Percentiles rank a stretch among this genome's conserved stretches.
Conservation (phyloP, 2,888 invertebrate genomes). For the Tipula confusa region DNA sequence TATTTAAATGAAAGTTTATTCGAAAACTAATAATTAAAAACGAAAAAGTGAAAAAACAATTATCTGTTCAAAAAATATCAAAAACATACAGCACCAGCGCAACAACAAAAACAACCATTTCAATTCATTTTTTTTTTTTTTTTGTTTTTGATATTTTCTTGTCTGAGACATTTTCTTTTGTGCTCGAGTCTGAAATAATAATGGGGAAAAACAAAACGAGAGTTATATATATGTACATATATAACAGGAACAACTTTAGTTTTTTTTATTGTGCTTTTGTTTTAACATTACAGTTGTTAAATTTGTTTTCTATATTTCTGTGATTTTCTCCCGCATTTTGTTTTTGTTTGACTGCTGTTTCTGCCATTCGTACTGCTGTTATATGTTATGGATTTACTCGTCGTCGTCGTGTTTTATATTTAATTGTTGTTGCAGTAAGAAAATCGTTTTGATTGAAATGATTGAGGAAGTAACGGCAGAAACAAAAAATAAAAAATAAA, state of each 20-base stretch:
- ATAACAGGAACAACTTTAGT: conserved; percentile 8
- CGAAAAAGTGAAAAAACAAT: neutral
- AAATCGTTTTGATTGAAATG: neutral
- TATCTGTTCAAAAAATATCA: conserved; percentile 20
- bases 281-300: conserved; percentile 20
- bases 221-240: too few species aligned
- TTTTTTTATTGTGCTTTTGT: conserved; percentile 6
- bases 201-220: neutral
- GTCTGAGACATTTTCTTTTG: conserved; percentile 7
- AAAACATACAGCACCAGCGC: neutral
- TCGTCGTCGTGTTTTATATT: too few species aligned
- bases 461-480: neutral
- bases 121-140: neutral
- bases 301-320: neutral
- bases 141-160: neutral
- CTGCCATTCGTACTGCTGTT: neutral
- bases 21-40: neutral
- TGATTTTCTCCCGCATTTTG: neutral
- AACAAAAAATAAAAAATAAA: neutral
- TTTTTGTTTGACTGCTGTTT: neutral
- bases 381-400: neutral
- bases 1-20: conserved; percentile 4
- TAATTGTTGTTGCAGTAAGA: neutral
- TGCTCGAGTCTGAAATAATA: neutral
- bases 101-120: neutral